phyloP scores from a whole-genome alignment of 2,797 vertebrate species.

The Gymnoscopelus microlampas region DNA sequence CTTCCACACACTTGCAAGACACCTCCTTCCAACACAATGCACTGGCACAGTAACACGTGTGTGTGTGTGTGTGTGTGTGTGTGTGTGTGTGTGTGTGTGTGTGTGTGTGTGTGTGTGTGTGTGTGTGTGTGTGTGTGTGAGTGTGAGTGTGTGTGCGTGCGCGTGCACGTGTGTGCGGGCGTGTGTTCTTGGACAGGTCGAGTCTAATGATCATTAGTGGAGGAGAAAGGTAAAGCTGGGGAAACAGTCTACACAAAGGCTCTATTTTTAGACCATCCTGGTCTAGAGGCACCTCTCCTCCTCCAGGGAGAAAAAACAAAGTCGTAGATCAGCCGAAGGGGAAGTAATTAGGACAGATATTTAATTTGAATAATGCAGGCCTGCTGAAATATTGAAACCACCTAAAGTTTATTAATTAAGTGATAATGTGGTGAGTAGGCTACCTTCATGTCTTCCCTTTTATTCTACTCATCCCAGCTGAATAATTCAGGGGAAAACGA shows the following conservation, averaged over 20 bases:
- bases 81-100: neutral
- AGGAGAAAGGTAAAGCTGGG: constrained; percentile 44
- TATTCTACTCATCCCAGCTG: constrained; percentile 48
- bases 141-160: neutral
- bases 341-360: constrained; percentile 79
- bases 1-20: neutral
- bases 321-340: constrained; percentile 72
- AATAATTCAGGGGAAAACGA: constrained; percentile 67
- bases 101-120: neutral
- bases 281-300: constrained; percentile 49
- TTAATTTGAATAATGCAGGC: constrained; percentile 77
- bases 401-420: constrained; percentile 78
- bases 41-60: neutral
- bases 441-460: constrained; percentile 62
- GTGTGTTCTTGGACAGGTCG: constrained; percentile 51
- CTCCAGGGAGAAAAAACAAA: constrained; percentile 66
- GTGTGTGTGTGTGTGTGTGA: neutral
- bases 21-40: neutral
- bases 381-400: constrained; percentile 73
- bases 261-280: constrained; percentile 71
- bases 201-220: constrained; percentile 67
- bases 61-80: neutral
- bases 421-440: constrained; percentile 66
- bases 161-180: neutral
- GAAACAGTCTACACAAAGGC: constrained; percentile 38